phyloP scores from a whole-genome alignment of 2,888 invertebrate genomes.

The Nymphalis polychloros region DNA sequence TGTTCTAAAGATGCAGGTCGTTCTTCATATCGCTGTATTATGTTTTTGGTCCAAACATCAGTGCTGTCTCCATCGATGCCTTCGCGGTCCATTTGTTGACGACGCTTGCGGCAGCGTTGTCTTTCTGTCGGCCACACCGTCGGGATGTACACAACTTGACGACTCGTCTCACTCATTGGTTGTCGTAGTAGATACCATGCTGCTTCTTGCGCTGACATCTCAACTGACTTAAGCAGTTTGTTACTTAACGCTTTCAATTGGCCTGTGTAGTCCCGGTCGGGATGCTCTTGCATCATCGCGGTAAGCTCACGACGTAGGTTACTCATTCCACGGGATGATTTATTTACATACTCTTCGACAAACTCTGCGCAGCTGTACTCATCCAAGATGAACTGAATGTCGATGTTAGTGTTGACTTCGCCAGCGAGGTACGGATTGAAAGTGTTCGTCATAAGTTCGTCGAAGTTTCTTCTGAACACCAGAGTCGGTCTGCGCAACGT shows the following conservation, averaged over 20 bases:
- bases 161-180: constrained; percentile 40
- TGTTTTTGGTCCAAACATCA: constrained; percentile 61
- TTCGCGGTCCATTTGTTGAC: constrained; percentile 42
- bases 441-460: constrained; percentile 51
- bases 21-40: constrained; percentile 60
- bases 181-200: constrained; percentile 45
- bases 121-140: constrained; percentile 51
- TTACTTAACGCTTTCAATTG: constrained; percentile 40
- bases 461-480: constrained; percentile 49
- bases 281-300: constrained; percentile 42
- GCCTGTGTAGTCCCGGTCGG: constrained; percentile 30
- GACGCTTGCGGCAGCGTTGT: constrained; percentile 49
- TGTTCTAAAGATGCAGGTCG: constrained; percentile 51
- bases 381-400: constrained; percentile 40
- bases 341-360: constrained; percentile 55
- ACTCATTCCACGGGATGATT: constrained; percentile 50
- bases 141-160: constrained; percentile 42
- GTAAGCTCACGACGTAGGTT: constrained; percentile 49
- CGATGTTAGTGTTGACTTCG: constrained; percentile 47
- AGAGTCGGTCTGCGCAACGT: constrained; percentile 42
- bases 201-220: constrained; percentile 53
- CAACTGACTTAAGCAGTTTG: constrained; percentile 50
- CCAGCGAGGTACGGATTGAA: constrained; percentile 53
- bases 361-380: constrained; percentile 53
- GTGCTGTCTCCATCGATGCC: constrained; percentile 50